These are phyloP conservation scores for Leptodactylus fallax DNA, from an alignment of 2,797 vertebrate species.

Conservation along the genomic window DNA sequence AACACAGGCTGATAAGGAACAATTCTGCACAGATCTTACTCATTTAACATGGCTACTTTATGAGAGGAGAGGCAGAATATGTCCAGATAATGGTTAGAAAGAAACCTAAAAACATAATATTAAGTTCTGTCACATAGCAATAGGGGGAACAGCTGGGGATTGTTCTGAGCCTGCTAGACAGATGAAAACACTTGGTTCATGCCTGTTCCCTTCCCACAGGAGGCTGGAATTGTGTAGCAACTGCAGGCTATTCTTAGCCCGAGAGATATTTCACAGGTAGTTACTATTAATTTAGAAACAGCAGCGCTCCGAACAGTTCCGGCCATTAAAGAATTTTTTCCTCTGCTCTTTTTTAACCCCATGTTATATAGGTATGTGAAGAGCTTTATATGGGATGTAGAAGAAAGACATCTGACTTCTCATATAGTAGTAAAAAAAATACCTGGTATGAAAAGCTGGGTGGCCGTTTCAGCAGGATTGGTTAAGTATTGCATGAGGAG, in stretches of 20 bases:
- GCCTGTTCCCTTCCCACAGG: conserved; percentile 40
- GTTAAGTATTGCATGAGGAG: too few relatives aligned
- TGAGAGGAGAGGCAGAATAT: not conserved
- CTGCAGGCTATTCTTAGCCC: conserved; percentile 51
- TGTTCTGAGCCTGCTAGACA: conserved; percentile 30
- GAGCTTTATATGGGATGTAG: not conserved
- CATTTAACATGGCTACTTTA: not conserved
- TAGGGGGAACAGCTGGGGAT: conserved; percentile 21
- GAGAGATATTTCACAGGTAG: conserved; percentile 51
- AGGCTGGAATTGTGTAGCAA: conserved; percentile 55
- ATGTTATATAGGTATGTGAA: not conserved
- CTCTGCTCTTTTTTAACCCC: conserved; percentile 18
- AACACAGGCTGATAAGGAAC: not conserved
- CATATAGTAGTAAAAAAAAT: not conserved
- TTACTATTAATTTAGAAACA: conserved; percentile 55
- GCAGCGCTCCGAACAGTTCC: conserved; percentile 26
- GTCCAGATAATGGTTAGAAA: not conserved
- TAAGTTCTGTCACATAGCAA: conserved; percentile 15
- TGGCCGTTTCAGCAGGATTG: too few relatives aligned
- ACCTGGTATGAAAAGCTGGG: not conserved
- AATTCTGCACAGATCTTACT: not conserved
- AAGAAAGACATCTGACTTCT: not conserved
- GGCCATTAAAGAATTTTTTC: conserved; percentile 25
- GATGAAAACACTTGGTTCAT: conserved; percentile 34
- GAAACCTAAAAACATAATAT: conserved; percentile 30